Evolutionary conservation across 2,888 invertebrate species (phyloP).

Genomic region (Microctonus brassicae): DNA sequence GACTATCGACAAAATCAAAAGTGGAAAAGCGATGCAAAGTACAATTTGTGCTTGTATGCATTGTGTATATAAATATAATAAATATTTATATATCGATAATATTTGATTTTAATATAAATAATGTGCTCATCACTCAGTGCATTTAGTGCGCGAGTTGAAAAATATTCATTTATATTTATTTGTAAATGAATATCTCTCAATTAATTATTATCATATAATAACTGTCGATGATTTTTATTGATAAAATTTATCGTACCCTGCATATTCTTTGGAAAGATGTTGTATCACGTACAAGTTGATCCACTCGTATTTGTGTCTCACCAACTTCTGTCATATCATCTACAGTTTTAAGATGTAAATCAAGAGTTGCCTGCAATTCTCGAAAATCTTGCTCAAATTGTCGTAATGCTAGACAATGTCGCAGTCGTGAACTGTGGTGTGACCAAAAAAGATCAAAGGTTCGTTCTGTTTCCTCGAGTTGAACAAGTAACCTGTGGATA

Average conservation of each 20-base stretch:
- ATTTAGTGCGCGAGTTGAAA: slow-evolving; percentile 1
- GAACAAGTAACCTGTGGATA: slow-evolving; percentile 84
- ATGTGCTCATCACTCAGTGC: neutral
- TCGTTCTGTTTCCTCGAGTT: slow-evolving; percentile 93
- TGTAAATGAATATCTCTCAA: neutral
- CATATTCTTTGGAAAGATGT: slow-evolving; percentile 83
- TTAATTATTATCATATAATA: neutral
- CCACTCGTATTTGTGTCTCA: slow-evolving; percentile 86
- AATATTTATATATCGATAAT: slow-evolving; percentile 23
- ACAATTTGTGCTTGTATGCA: slow-evolving; percentile 55
- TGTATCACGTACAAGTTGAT: slow-evolving; percentile 83
- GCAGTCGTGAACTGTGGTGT: slow-evolving; percentile 89
- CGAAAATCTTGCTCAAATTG: slow-evolving; percentile 96
- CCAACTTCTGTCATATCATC: slow-evolving; percentile 91
- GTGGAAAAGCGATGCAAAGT: slow-evolving; percentile 69
- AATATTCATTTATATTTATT: neutral
- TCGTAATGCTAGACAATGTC: slow-evolving; percentile 90
- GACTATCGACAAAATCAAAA: slow-evolving; percentile 68
- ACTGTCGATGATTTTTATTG: neutral
- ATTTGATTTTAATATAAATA: neutral
- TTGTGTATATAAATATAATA: slow-evolving; percentile 37
- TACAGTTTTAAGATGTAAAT: slow-evolving; percentile 82
- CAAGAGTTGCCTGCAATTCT: slow-evolving; percentile 87
- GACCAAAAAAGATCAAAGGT: slow-evolving; percentile 96
- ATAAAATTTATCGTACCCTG: slow-evolving; percentile 67